Base-by-base conservation (phyloP, 2,797 vertebrate genomes). In the Erithacus rubecula region DNA sequence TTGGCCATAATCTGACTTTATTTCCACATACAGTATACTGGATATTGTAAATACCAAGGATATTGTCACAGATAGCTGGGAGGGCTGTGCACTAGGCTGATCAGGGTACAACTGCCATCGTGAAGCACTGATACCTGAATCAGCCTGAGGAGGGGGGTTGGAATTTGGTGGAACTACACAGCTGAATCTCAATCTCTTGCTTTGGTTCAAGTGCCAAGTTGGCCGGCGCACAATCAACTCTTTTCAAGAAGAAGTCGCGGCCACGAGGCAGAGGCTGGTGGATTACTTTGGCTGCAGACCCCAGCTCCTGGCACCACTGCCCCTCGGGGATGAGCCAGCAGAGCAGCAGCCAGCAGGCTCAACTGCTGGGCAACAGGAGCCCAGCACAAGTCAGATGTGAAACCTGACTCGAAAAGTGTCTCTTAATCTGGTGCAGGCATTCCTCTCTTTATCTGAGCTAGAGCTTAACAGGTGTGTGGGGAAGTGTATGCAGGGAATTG, bases 271-370 rank as follows among this genome's bases (percentile, higher is more conserved):
- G 75, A 51, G 77, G 29, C 92, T 97, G 3, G 41, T 96, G 79
- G 91, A 97, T 71, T 88, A 93, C 69, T 96, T 97, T 39, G 56
- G 96, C 88, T 94, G 76, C 88, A 92, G 96, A 55, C 81, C 92
- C 27, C 93, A 77, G 65, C 94, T 96, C 12, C 87, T 88, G 9
- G 70, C 77, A 7, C 30, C 43, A 1, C 47, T 4, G 65, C 71
- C 60, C 15, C 34, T 6, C 6, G 34, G 5, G 11, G 29, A 15
- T 27, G 72, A 60, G 71, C 52, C 58, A 6, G 1, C 85, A 52
- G 36, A 56, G 44, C 68, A 55, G 59, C 43, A 12, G 59, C 46
- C 81, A 4, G 69, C 36, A 68, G 75, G 13, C 15, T 81, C 87
- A 1, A 2, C 26, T 7, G n/a, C 44, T 11, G 4, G 14, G 22